Percentiles rank a stretch among this genome's conserved stretches.
Evolutionary conservation across 2,888 invertebrate genomes (phyloP).

Genomic region (Eledona agricola): DNA sequence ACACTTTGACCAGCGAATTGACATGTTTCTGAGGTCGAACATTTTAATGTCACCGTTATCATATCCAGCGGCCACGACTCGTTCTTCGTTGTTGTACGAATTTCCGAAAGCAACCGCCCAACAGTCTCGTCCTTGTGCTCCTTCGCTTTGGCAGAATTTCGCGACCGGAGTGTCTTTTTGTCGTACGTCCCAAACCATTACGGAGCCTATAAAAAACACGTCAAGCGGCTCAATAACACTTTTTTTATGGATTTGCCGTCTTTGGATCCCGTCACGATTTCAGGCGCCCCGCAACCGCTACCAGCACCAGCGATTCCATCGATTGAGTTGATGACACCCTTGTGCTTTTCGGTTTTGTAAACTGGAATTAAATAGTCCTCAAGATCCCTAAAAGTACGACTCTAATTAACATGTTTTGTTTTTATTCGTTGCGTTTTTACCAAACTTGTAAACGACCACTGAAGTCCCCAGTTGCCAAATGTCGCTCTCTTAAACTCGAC

Average conservation of each 20-base stretch:
- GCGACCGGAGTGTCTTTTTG: conserved; percentile 91
- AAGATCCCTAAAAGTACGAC: conserved; percentile 81
- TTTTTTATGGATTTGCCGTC: conserved; percentile 72
- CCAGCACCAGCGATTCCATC: conserved; percentile 89
- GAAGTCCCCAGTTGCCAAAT: conserved; percentile 92
- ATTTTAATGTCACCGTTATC: conserved; percentile 97
- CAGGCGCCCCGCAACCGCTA: conserved; percentile 89
- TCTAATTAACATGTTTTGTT: conserved; percentile 1
- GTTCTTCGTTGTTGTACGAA: conserved; percentile 85
- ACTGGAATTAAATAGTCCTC: conserved; percentile 77
- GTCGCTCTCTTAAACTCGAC: conserved; percentile 79
- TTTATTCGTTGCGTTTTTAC: conserved; percentile 63
- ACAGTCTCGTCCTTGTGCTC: conserved; percentile 82
- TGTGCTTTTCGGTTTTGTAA: conserved; percentile 82
- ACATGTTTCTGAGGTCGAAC: conserved; percentile 87
- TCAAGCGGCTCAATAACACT: conserved; percentile 6
- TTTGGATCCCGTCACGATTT: conserved; percentile 92
- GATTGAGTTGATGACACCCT: conserved; percentile 87
- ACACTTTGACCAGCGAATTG: conserved; percentile 89
- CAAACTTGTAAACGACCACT: conserved; percentile 84
- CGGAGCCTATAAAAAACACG: conserved; percentile 68
- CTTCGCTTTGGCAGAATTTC: conserved; percentile 80
- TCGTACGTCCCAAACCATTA: conserved; percentile 95
- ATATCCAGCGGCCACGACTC: conserved; percentile 90
- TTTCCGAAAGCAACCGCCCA: conserved; percentile 95